These are phyloP conservation scores for Cossypha polioptera DNA, from an alignment of 2,797 vertebrate species.

Conservation along the genomic window DNA sequence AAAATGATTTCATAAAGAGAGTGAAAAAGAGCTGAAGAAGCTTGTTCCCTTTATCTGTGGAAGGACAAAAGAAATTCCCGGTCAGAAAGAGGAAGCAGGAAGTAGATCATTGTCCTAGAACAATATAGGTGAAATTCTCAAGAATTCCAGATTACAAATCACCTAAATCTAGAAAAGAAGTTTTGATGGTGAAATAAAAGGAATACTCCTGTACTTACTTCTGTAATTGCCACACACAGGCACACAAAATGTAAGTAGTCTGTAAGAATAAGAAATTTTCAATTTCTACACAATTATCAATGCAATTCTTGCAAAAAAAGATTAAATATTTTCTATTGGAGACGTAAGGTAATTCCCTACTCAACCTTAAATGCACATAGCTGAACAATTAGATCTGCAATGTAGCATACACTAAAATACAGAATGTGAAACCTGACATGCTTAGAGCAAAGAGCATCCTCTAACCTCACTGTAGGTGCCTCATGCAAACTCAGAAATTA, in stretches of 20 bases:
- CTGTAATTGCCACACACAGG: neutral
- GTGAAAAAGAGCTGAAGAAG: neutral
- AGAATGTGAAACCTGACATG: neutral
- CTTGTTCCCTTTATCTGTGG: neutral
- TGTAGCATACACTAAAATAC: accelerated
- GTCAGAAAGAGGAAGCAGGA: neutral
- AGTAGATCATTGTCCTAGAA: neutral
- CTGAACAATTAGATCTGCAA: neutral
- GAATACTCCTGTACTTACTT: neutral
- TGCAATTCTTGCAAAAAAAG: neutral
- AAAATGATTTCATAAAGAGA: neutral
- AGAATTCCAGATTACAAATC: neutral
- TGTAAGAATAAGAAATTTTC: neutral
- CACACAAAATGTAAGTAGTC: neutral
- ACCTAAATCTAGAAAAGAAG: neutral
- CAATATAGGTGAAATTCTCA: neutral
- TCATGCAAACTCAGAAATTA: neutral
- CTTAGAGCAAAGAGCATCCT: neutral
- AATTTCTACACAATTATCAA: neutral
- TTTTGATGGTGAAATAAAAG: neutral
- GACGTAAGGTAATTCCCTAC: neutral
- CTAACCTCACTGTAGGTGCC: neutral
- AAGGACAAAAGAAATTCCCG: neutral
- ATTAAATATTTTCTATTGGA: neutral
- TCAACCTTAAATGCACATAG: neutral